Conservation (phyloP, 2,888 invertebrate species). For the Diachrysia chrysitis region DNA sequence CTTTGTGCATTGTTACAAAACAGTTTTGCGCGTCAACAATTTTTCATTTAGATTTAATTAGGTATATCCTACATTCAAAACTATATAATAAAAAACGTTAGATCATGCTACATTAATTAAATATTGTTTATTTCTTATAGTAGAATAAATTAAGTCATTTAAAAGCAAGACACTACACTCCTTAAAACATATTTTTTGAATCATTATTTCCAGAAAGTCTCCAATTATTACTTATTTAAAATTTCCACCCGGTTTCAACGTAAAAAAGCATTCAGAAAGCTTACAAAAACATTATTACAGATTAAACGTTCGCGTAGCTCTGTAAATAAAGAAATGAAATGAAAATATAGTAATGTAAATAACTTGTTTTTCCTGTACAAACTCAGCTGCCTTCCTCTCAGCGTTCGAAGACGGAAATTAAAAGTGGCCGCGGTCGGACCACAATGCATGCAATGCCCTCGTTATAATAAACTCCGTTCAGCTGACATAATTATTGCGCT, state of each 20-base stretch:
- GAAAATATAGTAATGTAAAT: slow-evolving; percentile 6
- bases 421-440: slow-evolving; percentile 49
- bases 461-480: slow-evolving; percentile 20
- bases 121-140: no score
- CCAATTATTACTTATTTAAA: not conserved
- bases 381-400: slow-evolving; percentile 19
- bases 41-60: not conserved
- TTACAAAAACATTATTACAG: not conserved
- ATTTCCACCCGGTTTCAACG: not conserved
- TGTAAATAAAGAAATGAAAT: slow-evolving; percentile 2
- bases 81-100: no score
- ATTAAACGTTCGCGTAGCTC: not conserved
- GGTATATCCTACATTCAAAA: no score
- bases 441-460: slow-evolving; percentile 41
- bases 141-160: no score
- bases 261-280: not conserved
- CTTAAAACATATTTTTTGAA: no score
- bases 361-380: slow-evolving; percentile 35
- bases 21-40: not conserved
- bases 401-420: slow-evolving; percentile 54
- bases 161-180: no score
- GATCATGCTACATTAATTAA: no score
- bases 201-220: not conserved
- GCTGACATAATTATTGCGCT: slow-evolving; percentile 17
- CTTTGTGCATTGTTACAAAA: not conserved